Evolutionary conservation across 1,140 invertebrate genomes (phyloP).

Genomic region (Berghia stephanieae): DNA sequence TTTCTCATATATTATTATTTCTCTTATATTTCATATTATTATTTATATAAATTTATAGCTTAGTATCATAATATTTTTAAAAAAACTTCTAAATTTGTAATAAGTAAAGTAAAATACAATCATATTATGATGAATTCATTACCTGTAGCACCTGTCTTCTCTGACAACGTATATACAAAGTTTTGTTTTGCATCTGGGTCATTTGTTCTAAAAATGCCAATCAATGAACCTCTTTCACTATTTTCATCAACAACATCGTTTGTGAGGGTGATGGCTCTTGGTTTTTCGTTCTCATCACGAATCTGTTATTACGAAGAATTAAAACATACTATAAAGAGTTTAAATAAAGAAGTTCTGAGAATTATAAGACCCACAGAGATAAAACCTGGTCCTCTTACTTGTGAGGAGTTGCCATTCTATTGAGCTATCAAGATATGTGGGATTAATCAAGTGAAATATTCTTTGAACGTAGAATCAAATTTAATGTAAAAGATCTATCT

Average conservation of each 20-base stretch:
- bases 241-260: constrained; percentile 38
- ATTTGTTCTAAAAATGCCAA: constrained; percentile 38
- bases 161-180: constrained; percentile 39
- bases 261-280: constrained; percentile 39
- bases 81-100: neutral
- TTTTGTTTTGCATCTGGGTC: constrained; percentile 44
- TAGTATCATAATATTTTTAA: neutral
- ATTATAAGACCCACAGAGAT: no score
- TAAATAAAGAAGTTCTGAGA: neutral
- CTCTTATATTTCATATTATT: no score
- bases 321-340: neutral
- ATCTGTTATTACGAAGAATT: constrained; percentile 38
- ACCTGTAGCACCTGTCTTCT: constrained; percentile 14
- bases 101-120: neutral
- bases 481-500: no score
- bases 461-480: no score
- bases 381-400: no score
- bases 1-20: no score
- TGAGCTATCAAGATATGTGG: no score
- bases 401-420: no score
- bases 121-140: neutral
- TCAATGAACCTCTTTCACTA: constrained; percentile 30
- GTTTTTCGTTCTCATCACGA: constrained; percentile 47
- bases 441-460: no score
- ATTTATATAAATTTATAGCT: no score